Conservation (phyloP, 2,113 vertebrate species). For the Lepus americanus region DNA sequence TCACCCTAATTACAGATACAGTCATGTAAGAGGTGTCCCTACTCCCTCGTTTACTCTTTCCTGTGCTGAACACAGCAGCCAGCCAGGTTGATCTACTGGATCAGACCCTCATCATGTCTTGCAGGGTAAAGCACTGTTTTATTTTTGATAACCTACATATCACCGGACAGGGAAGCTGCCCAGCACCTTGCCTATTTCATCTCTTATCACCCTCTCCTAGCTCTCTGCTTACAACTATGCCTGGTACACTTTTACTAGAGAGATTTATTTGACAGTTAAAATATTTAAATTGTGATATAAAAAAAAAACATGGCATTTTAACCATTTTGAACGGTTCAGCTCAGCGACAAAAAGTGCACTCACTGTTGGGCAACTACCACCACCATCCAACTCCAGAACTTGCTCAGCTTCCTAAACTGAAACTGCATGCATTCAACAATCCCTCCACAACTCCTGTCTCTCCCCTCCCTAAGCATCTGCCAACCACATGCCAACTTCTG, state of each 20-base stretch:
- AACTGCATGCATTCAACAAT: neutral
- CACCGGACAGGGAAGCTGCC: neutral
- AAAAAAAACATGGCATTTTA: neutral
- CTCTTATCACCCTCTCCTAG: neutral
- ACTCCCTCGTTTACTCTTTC: neutral
- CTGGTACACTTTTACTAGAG: neutral
- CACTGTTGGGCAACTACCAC: neutral
- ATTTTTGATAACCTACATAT: neutral
- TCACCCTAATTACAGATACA: neutral
- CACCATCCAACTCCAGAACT: neutral
- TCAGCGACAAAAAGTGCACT: neutral
- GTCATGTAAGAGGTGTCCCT: neutral
- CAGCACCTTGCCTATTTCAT: neutral
- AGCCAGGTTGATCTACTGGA: neutral
- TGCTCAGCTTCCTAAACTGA: neutral
- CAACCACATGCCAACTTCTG: neutral
- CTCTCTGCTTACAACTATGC: neutral
- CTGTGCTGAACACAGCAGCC: neutral
- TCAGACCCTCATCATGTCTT: neutral
- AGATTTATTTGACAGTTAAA: neutral
- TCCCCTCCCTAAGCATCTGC: neutral
- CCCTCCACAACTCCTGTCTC: neutral
- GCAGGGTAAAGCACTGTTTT: neutral
- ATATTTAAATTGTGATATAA: neutral
- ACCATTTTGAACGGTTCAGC: neutral